Conservation (phyloP, 64 coral and sea anemone species). For the Catalaphyllia jardinei region DNA sequence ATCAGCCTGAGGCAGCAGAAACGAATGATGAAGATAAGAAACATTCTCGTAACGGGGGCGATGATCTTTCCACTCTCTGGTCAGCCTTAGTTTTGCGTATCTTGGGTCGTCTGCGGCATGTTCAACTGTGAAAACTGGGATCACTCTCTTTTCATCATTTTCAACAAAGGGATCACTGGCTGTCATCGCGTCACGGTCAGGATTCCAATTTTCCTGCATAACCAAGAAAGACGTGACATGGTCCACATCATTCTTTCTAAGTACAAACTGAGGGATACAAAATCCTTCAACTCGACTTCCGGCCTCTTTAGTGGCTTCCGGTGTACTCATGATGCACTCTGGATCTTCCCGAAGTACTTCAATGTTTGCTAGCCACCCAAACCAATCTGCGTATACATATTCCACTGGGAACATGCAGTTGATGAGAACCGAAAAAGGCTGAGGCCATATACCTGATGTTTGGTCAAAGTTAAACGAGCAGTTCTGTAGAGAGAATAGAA, state of each 20-base stretch:
- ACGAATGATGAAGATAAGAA: slow-evolving; percentile 46
- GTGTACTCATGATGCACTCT: not conserved
- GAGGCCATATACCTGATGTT: slow-evolving; percentile 47
- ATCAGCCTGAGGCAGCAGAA: slow-evolving; percentile 17
- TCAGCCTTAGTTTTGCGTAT: slow-evolving; percentile 67
- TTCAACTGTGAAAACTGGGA: slow-evolving; percentile 73
- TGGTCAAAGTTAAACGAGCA: slow-evolving; percentile 15
- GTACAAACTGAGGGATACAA: slow-evolving; percentile 58
- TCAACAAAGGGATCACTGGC: not conserved
- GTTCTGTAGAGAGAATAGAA: not conserved
- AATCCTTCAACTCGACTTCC: slow-evolving; percentile 82
- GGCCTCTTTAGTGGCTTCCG: not conserved
- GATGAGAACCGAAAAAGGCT: slow-evolving; percentile 52
- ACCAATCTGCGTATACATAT: slow-evolving; percentile 68
- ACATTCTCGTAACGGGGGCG: slow-evolving; percentile 54
- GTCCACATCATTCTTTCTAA: slow-evolving; percentile 26
- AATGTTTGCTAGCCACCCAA: not conserved
- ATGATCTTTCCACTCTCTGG: slow-evolving; percentile 61
- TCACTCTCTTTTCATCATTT: slow-evolving; percentile 24
- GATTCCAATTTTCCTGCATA: slow-evolving; percentile 32
- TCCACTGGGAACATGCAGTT: slow-evolving; percentile 69
- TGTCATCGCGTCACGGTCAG: slow-evolving; percentile 62
- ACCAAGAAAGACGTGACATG: not conserved
- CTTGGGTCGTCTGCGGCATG: slow-evolving; percentile 65
- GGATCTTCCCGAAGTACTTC: not conserved